These are phyloP conservation scores for Hypotaenidia philippensis DNA, from an alignment of 2,797 vertebrate species.

Conservation along the genomic window DNA sequence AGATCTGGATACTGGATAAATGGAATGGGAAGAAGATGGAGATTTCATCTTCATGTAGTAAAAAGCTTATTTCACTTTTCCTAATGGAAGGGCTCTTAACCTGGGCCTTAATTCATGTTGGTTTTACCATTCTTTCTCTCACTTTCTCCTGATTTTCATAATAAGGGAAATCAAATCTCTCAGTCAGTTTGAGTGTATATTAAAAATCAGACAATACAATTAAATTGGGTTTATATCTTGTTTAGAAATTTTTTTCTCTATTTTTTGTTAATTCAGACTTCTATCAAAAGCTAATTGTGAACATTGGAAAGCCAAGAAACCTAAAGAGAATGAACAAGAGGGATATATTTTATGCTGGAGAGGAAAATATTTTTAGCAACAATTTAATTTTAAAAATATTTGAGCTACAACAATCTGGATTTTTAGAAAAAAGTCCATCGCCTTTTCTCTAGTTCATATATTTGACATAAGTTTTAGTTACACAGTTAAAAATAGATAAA, in stretches of 20 bases:
- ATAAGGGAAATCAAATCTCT: not conserved
- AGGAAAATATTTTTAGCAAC: slow-evolving; percentile 6
- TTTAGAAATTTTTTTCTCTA: not conserved
- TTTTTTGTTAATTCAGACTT: not conserved
- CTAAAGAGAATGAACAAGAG: not conserved
- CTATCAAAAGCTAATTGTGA: not conserved
- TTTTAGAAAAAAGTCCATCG: not conserved
- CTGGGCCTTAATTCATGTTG: not conserved
- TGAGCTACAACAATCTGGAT: not conserved
- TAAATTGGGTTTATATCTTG: not conserved
- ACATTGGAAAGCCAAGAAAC: not conserved
- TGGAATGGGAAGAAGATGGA: not conserved
- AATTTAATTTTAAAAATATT: slow-evolving; percentile 2
- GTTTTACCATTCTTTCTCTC: not conserved
- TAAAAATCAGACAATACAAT: not conserved
- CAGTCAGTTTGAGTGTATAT: not conserved
- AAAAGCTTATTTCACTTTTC: slow-evolving; percentile 15
- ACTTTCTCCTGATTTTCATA: not conserved
- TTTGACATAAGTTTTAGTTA: not conserved
- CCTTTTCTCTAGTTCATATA: not conserved
- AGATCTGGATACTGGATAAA: not conserved
- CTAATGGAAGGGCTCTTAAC: not conserved
- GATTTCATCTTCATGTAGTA: not conserved
- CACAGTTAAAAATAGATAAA: not conserved
- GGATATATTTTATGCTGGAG: not conserved